phyloP scores from a whole-genome alignment of 2,888 invertebrate species.

The Macrosiphum euphorbiae region DNA sequence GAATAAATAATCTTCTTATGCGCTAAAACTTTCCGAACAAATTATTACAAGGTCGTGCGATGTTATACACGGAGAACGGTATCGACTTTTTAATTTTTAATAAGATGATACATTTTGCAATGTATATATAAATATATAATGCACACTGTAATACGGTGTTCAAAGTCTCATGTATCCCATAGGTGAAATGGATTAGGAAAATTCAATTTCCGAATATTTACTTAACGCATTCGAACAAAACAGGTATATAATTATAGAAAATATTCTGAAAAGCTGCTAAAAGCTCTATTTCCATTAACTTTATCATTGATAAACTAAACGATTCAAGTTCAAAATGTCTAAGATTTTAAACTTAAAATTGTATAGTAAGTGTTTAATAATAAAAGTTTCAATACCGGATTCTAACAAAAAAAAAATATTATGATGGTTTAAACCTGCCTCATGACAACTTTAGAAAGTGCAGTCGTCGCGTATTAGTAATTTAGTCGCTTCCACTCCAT shows the following conservation, averaged over 20 bases:
- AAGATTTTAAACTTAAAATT: not conserved
- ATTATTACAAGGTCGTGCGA: not conserved
- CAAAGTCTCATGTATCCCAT: not conserved
- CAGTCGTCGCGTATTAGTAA: not conserved
- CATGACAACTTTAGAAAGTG: not conserved
- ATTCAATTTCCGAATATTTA: not conserved
- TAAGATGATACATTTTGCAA: not conserved
- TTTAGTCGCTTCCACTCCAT: not conserved
- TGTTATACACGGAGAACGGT: not conserved
- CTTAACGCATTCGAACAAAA: not conserved
- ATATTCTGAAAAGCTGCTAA: not conserved
- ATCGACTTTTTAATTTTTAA: not conserved
- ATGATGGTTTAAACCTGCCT: not conserved
- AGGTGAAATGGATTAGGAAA: not conserved
- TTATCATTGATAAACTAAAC: not conserved
- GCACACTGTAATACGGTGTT: not conserved
- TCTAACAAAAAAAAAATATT: not conserved
- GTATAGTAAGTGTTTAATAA: not conserved
- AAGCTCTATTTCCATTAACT: not conserved
- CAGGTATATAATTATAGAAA: not conserved
- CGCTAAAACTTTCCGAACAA: not conserved
- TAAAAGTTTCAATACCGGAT: not conserved
- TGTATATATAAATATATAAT: not conserved
- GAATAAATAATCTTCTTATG: not conserved
- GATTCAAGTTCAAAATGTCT: not conserved